phyloP scores from a whole-genome alignment of 2,113 vertebrate genomes.

The Mastomys natalensis region DNA sequence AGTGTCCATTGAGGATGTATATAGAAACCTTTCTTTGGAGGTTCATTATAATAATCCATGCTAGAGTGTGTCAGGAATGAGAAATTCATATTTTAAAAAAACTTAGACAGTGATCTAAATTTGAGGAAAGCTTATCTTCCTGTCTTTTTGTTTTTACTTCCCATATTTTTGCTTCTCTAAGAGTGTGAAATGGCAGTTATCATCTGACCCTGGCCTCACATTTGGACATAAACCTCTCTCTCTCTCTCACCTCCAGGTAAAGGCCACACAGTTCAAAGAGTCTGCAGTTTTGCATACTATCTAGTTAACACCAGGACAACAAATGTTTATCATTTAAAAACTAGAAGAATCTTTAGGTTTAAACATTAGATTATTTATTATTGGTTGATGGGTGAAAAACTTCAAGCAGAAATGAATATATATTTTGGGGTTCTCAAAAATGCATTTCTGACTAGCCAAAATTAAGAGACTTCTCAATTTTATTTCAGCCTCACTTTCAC shows the following conservation, averaged over 20 bases:
- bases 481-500: conserved; percentile 42
- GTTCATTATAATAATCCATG: background rate
- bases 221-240: background rate
- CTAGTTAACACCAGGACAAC: background rate
- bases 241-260: too few species aligned
- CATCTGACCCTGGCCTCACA: background rate
- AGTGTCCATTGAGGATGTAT: background rate
- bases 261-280: background rate
- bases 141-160: background rate
- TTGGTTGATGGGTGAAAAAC: background rate
- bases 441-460: conserved; percentile 58
- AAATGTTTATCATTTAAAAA: conserved; percentile 1
- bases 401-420: conserved; percentile 58
- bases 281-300: background rate
- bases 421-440: conserved; percentile 50
- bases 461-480: conserved; percentile 66
- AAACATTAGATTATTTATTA: conserved; percentile 1
- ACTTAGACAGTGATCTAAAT: background rate
- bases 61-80: background rate
- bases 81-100: conserved; percentile 27
- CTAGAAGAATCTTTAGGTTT: background rate
- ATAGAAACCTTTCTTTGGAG: conserved; percentile 26
- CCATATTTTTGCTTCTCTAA: background rate
- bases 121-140: background rate
- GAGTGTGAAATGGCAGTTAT: background rate